phyloP scores from a whole-genome alignment of 92 coral and sea anemone genomes.

The Heteractis magnifica region DNA sequence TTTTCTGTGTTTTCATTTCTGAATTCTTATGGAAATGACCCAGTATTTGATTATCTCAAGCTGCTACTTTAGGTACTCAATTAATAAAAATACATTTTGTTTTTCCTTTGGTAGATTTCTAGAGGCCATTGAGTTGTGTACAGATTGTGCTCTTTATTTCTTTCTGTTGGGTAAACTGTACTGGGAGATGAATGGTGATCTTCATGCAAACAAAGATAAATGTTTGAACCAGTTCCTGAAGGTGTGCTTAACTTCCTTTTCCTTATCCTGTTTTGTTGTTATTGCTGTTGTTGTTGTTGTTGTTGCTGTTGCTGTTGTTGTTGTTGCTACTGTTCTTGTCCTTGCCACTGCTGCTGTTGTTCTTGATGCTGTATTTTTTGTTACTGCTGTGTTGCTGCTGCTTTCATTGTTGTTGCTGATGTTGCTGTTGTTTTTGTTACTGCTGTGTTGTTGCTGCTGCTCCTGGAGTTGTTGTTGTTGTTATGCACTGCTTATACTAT shows the following conservation, averaged over 20 bases:
- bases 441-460: too few relatives aligned
- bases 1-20: not conserved
- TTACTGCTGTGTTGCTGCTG: too few relatives aligned
- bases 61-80: too few relatives aligned
- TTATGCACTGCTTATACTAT: too few relatives aligned
- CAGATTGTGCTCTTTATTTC: conserved; percentile 67
- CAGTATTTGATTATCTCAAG: too few relatives aligned
- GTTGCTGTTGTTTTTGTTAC: too few relatives aligned
- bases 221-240: conserved; percentile 80
- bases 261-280: not conserved
- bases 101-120: conserved; percentile 38
- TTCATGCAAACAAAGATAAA: conserved; percentile 80
- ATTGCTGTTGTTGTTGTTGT: not conserved
- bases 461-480: not conserved
- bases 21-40: not conserved
- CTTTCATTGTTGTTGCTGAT: too few relatives aligned
- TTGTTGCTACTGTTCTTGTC: not conserved
- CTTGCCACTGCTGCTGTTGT: not conserved
- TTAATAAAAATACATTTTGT: not conserved
- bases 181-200: conserved; percentile 93
- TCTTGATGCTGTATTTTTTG: not conserved
- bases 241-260: conserved; percentile 33
- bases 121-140: conserved; percentile 67
- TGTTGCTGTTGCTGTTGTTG: not conserved
- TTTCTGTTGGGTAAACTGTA: conserved; percentile 85